Evolutionary conservation across 2,113 vertebrate genomes (phyloP).

Genomic region (Tinamus guttatus): DNA sequence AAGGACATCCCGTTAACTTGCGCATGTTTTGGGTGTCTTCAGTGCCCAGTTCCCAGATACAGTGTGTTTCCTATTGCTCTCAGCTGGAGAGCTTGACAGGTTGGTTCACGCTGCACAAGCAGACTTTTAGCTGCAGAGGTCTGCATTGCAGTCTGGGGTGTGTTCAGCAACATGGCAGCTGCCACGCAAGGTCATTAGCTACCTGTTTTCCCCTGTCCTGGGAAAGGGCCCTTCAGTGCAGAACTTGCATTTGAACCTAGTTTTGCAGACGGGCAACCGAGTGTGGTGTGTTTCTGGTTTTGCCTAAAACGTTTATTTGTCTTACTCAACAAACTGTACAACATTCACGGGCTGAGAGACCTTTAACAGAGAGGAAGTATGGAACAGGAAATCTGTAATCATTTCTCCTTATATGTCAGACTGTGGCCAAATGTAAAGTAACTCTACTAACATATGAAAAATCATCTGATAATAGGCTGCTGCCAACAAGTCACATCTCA

Average conservation of each 20-base stretch:
- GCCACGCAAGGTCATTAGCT: fast-evolving
- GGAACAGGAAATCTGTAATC: slow-evolving; percentile 30
- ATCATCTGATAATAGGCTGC: neutral
- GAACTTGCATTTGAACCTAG: neutral
- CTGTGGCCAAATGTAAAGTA: neutral
- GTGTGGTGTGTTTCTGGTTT: neutral
- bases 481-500: neutral
- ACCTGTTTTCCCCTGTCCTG: neutral
- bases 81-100: fast-evolving
- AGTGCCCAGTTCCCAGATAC: fast-evolving
- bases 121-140: fast-evolving
- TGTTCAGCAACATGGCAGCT: neutral
- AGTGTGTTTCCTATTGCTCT: neutral
- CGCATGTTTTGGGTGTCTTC: fast-evolving
- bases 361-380: slow-evolving; percentile 8
- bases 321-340: fast-evolving
- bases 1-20: fast-evolving
- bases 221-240: neutral
- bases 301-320: neutral
- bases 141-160: neutral
- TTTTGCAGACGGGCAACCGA: neutral
- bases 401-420: neutral
- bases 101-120: neutral
- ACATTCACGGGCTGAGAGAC: neutral
- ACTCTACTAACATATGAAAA: slow-evolving; percentile 31